phyloP scores from a whole-genome alignment of 2,797 vertebrate genomes.

The Momotus momota region DNA sequence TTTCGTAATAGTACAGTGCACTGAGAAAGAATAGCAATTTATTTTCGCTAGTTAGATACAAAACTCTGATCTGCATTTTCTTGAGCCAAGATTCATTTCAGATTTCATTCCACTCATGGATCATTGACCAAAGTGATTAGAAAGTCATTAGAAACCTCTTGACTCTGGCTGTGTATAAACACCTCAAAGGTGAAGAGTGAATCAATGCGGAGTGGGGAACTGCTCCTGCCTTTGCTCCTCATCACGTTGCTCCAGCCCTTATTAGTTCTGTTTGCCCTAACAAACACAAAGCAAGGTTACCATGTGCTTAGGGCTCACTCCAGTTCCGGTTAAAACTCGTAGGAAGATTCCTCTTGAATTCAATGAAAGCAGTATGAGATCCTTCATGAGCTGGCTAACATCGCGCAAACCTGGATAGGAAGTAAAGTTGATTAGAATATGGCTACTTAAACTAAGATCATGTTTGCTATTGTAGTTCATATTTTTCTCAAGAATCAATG shows the following conservation, averaged over 20 bases:
- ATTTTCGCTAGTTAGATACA: background rate
- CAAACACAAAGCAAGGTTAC: background rate
- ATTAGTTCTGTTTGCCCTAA: background rate
- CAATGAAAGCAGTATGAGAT: background rate
- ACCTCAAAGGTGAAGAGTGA: background rate
- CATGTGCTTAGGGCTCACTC: background rate
- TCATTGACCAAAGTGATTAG: background rate
- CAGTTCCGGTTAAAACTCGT: accelerated
- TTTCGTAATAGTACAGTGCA: background rate
- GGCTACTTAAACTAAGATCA: background rate
- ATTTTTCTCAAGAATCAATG: background rate
- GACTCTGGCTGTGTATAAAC: background rate
- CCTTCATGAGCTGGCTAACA: background rate
- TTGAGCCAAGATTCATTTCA: background rate
- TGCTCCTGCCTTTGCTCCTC: background rate
- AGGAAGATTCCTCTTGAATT: background rate
- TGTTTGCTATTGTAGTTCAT: background rate
- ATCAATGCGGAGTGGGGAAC: background rate
- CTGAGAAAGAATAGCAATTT: background rate
- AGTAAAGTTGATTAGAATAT: background rate
- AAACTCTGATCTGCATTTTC: background rate
- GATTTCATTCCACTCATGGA: background rate
- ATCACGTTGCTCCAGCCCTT: background rate
- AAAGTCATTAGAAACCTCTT: background rate
- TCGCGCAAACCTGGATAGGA: background rate